Conservation (phyloP, 2,797 vertebrate species). For the Myiotriccus ornatus region DNA sequence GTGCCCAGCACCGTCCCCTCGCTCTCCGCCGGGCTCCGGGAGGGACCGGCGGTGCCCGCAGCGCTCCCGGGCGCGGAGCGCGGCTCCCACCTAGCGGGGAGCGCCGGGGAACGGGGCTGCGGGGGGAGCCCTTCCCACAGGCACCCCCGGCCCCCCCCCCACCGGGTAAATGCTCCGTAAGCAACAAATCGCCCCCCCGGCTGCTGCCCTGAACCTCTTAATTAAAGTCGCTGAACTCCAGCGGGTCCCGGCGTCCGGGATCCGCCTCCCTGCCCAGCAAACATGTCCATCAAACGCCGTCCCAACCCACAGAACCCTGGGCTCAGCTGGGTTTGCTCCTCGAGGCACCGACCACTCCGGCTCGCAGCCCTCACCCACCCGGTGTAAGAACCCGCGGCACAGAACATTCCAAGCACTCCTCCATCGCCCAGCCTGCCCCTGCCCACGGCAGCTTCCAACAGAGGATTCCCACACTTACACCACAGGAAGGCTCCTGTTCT, state of each 20-base stretch:
- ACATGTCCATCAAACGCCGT: not conserved
- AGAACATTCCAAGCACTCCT: not conserved
- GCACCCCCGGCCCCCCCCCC: too few species aligned
- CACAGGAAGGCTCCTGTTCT: accelerated
- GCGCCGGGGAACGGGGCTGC: not conserved
- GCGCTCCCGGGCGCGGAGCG: not conserved
- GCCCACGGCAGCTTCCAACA: not conserved
- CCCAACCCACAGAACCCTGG: accelerated
- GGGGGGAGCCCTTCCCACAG: not conserved
- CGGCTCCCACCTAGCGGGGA: constrained; percentile 22
- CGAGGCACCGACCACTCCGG: not conserved
- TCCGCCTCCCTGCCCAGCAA: not conserved
- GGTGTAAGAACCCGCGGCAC: accelerated
- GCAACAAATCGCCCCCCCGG: accelerated
- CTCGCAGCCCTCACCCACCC: not conserved
- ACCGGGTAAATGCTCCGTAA: too few species aligned
- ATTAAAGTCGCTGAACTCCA: constrained; percentile 1
- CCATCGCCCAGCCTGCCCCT: not conserved
- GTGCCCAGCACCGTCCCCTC: accelerated
- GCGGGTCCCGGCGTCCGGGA: not conserved
- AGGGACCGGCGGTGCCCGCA: not conserved
- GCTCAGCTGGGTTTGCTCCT: too few species aligned
- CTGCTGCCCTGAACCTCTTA: not conserved
- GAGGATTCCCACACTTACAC: not conserved
- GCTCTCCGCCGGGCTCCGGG: not conserved